phyloP scores from a whole-genome alignment of 2,797 vertebrate species.

The Adelosebastes latens region DNA sequence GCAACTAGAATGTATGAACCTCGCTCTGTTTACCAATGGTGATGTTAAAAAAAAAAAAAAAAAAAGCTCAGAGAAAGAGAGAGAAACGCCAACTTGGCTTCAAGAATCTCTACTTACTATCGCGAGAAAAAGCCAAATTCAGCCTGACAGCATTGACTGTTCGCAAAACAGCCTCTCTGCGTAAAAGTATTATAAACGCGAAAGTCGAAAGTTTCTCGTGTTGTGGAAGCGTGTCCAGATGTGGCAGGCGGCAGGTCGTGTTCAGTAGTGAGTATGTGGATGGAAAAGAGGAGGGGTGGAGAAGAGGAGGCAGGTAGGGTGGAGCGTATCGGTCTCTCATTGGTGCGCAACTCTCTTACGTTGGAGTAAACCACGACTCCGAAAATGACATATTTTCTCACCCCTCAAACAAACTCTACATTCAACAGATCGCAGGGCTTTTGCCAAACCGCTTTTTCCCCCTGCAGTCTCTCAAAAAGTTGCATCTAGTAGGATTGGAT shows the following conservation, averaged over 20 bases:
- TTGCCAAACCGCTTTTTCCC: constrained; percentile 75
- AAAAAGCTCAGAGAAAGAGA: constrained; percentile 13
- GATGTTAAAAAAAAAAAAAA: constrained; percentile 28
- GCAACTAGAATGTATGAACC: constrained; percentile 56
- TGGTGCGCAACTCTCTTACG: constrained; percentile 76
- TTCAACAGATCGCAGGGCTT: constrained; percentile 76
- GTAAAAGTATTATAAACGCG: constrained; percentile 22
- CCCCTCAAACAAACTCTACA: constrained; percentile 82
- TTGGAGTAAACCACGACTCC: constrained; percentile 80
- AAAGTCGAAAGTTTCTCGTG: constrained; percentile 66
- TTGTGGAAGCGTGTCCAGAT: constrained; percentile 75
- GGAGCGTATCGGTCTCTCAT: constrained; percentile 70
- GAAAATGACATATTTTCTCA: constrained; percentile 83
- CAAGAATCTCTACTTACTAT: constrained; percentile 72
- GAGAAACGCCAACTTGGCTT: constrained; percentile 57
- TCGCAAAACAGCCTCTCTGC: constrained; percentile 45
- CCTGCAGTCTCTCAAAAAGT: constrained; percentile 74
- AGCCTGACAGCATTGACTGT: constrained; percentile 43
- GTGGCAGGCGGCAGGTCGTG: constrained; percentile 73
- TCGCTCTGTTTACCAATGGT: constrained; percentile 47
- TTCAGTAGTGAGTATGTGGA: constrained; percentile 74
- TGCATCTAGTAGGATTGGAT: constrained; percentile 69
- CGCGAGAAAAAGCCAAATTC: constrained; percentile 43
- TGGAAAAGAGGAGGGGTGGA: constrained; percentile 66
- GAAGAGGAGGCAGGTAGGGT: constrained; percentile 73